Evolutionary conservation across 2,113 vertebrate genomes (phyloP).

Genomic region (Cichladusa arquata): DNA sequence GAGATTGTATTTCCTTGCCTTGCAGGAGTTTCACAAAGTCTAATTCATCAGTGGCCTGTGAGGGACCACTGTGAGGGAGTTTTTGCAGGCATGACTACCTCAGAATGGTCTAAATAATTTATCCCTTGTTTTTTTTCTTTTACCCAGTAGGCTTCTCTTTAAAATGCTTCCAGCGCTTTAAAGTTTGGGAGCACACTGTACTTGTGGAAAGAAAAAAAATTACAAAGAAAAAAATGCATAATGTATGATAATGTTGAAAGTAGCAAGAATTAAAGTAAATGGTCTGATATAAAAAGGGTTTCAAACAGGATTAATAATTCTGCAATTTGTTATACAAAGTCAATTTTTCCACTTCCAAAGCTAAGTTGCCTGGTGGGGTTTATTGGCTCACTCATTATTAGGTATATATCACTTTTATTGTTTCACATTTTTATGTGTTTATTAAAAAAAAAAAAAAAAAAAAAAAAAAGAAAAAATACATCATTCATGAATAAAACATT

Average conservation of each 20-base stretch:
- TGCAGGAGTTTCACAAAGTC: background rate
- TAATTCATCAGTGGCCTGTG: slow-evolving; percentile 4
- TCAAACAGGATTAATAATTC: slow-evolving; percentile 76
- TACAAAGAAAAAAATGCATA: slow-evolving; percentile 69
- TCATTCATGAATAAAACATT: slow-evolving; percentile 77
- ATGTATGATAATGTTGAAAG: slow-evolving; percentile 72
- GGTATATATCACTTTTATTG: slow-evolving; percentile 78
- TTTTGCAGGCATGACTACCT: background rate
- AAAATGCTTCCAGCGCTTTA: slow-evolving; percentile 44
- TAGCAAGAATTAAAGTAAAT: slow-evolving; percentile 76
- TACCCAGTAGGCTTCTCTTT: slow-evolving; percentile 28
- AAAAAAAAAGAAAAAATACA: background rate
- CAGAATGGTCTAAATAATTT: slow-evolving; percentile 46
- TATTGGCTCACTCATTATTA: slow-evolving; percentile 75
- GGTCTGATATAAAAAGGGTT: slow-evolving; percentile 70
- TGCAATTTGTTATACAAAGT: slow-evolving; percentile 77
- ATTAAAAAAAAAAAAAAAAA: slow-evolving; percentile 32
- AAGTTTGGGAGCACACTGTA: slow-evolving; percentile 54
- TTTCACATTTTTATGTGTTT: slow-evolving; percentile 78
- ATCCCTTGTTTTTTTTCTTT: background rate
- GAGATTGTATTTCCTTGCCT: background rate
- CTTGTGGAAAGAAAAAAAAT: background rate
- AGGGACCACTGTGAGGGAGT: background rate
- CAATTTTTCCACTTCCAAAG: slow-evolving; percentile 73
- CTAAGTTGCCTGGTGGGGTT: slow-evolving; percentile 73